These are phyloP conservation scores for Aplochiton taeniatus DNA, from an alignment of 2,797 vertebrate genomes.

Conservation along the genomic window DNA sequence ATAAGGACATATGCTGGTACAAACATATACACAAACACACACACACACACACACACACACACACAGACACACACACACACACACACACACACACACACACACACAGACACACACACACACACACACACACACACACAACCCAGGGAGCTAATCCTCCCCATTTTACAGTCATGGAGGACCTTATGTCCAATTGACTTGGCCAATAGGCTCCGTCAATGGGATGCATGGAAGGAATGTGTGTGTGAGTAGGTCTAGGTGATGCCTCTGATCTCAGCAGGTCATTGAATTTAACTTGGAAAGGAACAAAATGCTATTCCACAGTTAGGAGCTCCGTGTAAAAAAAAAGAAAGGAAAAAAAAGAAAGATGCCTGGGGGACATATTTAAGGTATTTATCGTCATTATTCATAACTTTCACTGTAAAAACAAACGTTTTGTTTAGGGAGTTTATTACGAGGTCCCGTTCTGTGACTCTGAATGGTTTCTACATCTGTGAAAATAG, in stretches of 20 bases:
- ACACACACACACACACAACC: conserved; percentile 5
- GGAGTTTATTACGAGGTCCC: neutral
- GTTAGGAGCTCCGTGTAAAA: neutral
- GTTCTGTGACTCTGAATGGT: neutral
- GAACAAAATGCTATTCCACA: conserved; percentile 1
- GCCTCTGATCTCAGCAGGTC: conserved; percentile 24
- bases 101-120: conserved; percentile 8
- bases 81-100: neutral
- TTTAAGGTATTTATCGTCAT: conserved; percentile 11
- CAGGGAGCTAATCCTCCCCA: conserved; percentile 9
- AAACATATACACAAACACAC: conserved; percentile 1
- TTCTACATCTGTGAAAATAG: neutral
- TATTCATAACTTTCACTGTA: neutral
- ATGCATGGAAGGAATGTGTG: conserved; percentile 9
- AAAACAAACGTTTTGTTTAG: neutral
- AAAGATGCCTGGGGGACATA: conserved; percentile 1
- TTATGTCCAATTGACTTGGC: conserved; percentile 35
- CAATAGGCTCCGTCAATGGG: conserved; percentile 15
- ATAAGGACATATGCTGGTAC: too few species aligned
- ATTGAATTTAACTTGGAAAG: conserved; percentile 19
- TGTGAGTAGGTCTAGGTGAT: conserved; percentile 7
- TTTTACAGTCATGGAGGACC: conserved; percentile 27
- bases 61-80: conserved; percentile 8
- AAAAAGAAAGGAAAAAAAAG: conserved; percentile 7
- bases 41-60: conserved; percentile 7